Conservation (phyloP, 2,797 vertebrate genomes). For the Catamblyrhynchus diadema region DNA sequence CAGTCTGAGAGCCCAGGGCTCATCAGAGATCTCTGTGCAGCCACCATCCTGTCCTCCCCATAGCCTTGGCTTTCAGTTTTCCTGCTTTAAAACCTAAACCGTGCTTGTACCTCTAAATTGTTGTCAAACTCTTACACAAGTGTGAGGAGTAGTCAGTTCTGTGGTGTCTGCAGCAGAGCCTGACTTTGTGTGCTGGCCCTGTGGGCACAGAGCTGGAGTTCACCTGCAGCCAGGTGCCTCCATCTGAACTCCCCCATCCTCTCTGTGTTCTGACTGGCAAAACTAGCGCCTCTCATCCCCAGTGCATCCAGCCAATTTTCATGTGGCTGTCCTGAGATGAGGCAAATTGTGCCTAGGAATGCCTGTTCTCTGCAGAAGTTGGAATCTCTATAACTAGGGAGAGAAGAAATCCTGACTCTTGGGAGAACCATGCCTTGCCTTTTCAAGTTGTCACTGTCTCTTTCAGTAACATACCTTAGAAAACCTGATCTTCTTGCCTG, state of each 20-base stretch:
- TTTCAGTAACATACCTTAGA: not conserved
- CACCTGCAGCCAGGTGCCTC: not conserved
- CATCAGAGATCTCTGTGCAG: not conserved
- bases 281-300: not conserved
- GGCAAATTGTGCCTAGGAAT: not conserved
- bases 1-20: not conserved
- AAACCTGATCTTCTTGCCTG: not conserved
- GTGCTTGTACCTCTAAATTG: not conserved
- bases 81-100: not conserved
- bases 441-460: not conserved
- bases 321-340: not conserved
- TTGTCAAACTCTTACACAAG: not conserved
- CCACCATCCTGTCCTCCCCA: not conserved
- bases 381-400: not conserved
- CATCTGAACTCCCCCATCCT: not conserved
- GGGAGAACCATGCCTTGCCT: not conserved
- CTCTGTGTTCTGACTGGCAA: not conserved
- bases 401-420: not conserved
- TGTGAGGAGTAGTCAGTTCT: not conserved
- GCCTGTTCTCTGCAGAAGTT: not conserved
- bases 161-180: not conserved
- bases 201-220: not conserved
- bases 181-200: not conserved
- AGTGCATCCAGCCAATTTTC: not conserved
- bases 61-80: not conserved